These are phyloP conservation scores for Diarsia rubi DNA, from an alignment of 2,888 invertebrate species.

Conservation along the genomic window DNA sequence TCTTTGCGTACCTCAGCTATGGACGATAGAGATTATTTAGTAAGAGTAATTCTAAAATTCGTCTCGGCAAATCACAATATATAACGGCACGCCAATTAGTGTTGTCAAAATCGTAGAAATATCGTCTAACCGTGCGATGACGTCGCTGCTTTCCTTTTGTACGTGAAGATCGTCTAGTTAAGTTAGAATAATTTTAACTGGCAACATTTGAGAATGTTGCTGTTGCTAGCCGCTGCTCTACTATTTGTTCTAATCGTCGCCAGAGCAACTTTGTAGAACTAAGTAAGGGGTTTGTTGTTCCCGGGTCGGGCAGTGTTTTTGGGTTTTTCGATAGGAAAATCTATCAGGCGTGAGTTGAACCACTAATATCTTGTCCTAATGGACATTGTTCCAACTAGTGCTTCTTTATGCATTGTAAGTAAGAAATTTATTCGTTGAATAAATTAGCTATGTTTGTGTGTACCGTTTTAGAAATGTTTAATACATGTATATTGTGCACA, in stretches of 20 bases:
- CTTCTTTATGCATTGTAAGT: background rate
- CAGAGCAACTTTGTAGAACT: background rate
- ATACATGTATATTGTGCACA: too few relatives aligned
- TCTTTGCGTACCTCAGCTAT: constrained; percentile 32
- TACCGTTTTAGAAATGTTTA: too few relatives aligned
- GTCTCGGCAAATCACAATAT: constrained; percentile 48
- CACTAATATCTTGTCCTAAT: background rate
- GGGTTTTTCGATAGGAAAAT: background rate
- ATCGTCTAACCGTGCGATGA: constrained; percentile 51
- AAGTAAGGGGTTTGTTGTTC: background rate
- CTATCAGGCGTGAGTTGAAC: background rate
- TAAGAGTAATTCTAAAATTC: constrained; percentile 54
- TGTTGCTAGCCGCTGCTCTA: constrained; percentile 8
- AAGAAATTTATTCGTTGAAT: background rate
- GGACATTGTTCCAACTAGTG: too few relatives aligned
- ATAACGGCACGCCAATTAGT: constrained; percentile 63
- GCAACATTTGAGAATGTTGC: constrained; percentile 18
- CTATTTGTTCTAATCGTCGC: background rate
- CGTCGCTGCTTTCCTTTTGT: constrained; percentile 58
- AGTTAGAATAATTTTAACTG: constrained; percentile 33
- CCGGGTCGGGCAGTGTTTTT: background rate
- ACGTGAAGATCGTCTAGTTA: constrained; percentile 37
- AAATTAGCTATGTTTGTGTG: background rate
- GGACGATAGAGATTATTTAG: constrained; percentile 53
- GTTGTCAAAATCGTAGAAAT: constrained; percentile 64